Evolutionary conservation across 2,797 vertebrate genomes (phyloP).

Genomic region (Cheirogaleus major): DNA sequence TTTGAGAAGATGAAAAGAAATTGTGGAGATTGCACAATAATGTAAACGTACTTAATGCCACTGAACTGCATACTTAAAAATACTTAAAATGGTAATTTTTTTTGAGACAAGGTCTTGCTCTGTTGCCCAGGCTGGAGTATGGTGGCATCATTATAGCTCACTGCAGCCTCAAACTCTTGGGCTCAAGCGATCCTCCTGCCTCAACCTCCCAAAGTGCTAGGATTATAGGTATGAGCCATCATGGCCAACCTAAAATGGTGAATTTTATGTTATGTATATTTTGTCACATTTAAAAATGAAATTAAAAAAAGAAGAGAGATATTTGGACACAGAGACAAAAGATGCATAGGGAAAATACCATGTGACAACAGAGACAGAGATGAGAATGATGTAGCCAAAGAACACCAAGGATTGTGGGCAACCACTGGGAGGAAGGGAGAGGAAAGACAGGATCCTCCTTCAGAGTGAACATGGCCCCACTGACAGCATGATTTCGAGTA

Average conservation of each 20-base stretch:
- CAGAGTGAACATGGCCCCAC: background rate
- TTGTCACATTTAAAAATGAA: constrained; percentile 29
- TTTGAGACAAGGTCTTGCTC: background rate
- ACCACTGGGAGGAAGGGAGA: background rate
- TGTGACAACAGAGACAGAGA: background rate
- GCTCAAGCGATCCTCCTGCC: too few relatives aligned
- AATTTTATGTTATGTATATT: background rate
- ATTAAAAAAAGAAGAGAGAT: background rate
- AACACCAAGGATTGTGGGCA: background rate
- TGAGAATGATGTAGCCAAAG: too few relatives aligned
- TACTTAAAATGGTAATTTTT: background rate
- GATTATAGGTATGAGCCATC: background rate
- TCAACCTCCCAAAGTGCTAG: background rate
- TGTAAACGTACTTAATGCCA: background rate
- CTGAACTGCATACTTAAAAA: background rate
- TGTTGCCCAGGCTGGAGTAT: background rate
- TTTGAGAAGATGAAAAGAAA: background rate
- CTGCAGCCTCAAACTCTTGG: too few relatives aligned
- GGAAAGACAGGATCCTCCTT: background rate
- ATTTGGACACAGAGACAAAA: background rate
- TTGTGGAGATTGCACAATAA: background rate
- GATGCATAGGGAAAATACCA: background rate
- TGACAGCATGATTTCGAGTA: background rate
- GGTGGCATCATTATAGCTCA: too few relatives aligned
- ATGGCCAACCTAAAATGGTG: background rate